phyloP scores from a whole-genome alignment of 2,797 vertebrate genomes.

The Microhierax caerulescens region DNA sequence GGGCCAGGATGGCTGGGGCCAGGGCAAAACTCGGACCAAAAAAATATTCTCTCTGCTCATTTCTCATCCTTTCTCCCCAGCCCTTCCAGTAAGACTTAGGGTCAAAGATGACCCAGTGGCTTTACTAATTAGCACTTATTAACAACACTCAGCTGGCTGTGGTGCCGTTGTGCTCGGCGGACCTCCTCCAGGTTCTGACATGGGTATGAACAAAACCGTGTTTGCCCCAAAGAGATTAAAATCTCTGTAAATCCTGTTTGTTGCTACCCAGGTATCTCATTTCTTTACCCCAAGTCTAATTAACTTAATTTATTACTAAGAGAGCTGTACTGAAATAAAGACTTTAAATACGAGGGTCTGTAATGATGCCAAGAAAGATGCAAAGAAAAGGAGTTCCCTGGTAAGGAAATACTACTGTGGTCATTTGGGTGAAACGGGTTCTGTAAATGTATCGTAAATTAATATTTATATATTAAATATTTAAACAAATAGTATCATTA shows the following conservation, averaged over 20 bases:
- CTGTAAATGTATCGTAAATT: background rate
- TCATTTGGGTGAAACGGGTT: background rate
- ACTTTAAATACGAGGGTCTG: background rate
- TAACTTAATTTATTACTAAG: background rate
- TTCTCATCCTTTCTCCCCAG: background rate
- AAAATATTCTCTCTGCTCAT: background rate
- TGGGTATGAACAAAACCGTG: fast-evolving
- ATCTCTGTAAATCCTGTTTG: background rate
- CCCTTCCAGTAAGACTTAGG: background rate
- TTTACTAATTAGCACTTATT: conserved; percentile 7
- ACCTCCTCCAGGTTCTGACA: background rate
- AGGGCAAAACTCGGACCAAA: fast-evolving
- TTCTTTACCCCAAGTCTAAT: background rate
- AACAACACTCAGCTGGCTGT: background rate
- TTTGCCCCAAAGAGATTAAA: background rate
- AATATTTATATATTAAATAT: background rate
- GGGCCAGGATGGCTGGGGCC: no score
- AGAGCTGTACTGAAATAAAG: background rate
- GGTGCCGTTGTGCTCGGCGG: background rate
- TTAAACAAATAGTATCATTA: background rate
- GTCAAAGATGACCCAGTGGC: background rate
- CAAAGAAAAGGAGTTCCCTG: background rate
- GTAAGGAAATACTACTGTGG: background rate
- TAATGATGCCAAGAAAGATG: background rate
- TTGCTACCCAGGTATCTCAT: background rate